phyloP scores from a whole-genome alignment of 2,888 invertebrate genomes.

The Drosophila mettleri region DNA sequence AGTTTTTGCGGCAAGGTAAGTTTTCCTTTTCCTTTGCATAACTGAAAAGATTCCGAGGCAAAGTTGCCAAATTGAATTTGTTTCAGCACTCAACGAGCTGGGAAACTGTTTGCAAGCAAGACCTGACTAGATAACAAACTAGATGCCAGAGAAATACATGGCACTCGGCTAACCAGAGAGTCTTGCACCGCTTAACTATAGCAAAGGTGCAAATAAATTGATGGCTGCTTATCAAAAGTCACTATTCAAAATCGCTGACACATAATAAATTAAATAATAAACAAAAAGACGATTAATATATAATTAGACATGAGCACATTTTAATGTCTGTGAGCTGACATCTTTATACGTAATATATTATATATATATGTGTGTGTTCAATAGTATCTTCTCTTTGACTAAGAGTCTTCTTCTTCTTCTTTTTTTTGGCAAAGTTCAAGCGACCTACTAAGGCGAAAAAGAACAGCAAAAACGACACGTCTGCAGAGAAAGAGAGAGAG shows the following conservation, averaged over 20 bases:
- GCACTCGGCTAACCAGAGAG: neutral
- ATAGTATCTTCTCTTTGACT: neutral
- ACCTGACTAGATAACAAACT: neutral
- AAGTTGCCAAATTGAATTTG: conserved; percentile 20
- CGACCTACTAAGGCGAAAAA: conserved; percentile 69
- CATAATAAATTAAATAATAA: neutral
- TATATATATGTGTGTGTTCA: too few relatives aligned
- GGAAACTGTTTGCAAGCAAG: conserved; percentile 18
- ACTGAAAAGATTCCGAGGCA: conserved; percentile 43
- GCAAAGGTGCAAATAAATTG: neutral
- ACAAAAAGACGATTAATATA: neutral
- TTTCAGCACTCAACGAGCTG: conserved; percentile 21
- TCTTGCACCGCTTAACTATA: neutral
- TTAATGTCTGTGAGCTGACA: neutral
- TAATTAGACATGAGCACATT: conserved; percentile 2
- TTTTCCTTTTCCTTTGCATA: conserved; percentile 56
- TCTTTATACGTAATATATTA: neutral
- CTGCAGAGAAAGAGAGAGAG: conserved; percentile 39
- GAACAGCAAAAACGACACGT: conserved; percentile 64
- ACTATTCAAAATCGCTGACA: conserved; percentile 1
- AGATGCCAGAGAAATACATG: neutral
- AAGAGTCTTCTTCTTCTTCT: too few relatives aligned
- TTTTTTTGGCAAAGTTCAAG: conserved; percentile 63
- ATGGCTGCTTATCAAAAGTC: conserved; percentile 2
- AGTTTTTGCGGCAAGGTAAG: conserved; percentile 30